Conservation (phyloP, 2,888 invertebrate genomes). For the Pterostichus niger region DNA sequence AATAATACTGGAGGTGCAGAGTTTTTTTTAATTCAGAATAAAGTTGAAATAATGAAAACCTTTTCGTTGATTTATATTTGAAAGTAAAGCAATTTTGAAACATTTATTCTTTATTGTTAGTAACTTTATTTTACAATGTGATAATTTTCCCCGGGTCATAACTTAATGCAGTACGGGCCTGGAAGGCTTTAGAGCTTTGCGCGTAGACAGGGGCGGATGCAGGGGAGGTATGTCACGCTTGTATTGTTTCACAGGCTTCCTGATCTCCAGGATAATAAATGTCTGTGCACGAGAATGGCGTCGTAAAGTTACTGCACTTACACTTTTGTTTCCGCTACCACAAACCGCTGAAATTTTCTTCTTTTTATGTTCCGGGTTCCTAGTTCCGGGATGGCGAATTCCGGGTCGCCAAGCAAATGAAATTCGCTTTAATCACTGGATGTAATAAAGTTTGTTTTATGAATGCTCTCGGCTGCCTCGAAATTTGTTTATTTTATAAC, state of each 20-base stretch:
- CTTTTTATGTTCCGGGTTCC: not conserved
- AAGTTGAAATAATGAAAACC: no score
- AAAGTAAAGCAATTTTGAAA: no score
- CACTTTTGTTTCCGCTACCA: conserved; percentile 3
- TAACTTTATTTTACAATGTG: conserved; percentile 38
- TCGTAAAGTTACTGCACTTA: conserved; percentile 40
- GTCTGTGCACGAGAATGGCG: not conserved
- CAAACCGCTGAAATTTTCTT: not conserved
- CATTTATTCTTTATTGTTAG: no score
- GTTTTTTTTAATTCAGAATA: no score
- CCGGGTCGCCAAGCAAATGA: conserved; percentile 7
- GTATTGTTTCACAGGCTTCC: conserved; percentile 33
- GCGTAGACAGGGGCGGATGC: not conserved
- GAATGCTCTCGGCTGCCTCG: not conserved
- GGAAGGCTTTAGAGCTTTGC: conserved; percentile 32
- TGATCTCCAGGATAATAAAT: conserved; percentile 50
- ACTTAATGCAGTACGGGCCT: not conserved
- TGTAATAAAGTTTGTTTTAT: conserved; percentile 21
- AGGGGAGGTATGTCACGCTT: not conserved
- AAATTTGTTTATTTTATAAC: conserved; percentile 42
- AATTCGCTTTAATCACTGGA: conserved; percentile 36
- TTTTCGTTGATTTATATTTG: no score
- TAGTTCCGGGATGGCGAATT: no score
- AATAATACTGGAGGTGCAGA: no score
- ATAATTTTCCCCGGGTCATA: conserved; percentile 5